Conservation (phyloP, 2,888 invertebrate species). For the Augochlorella aurata region DNA sequence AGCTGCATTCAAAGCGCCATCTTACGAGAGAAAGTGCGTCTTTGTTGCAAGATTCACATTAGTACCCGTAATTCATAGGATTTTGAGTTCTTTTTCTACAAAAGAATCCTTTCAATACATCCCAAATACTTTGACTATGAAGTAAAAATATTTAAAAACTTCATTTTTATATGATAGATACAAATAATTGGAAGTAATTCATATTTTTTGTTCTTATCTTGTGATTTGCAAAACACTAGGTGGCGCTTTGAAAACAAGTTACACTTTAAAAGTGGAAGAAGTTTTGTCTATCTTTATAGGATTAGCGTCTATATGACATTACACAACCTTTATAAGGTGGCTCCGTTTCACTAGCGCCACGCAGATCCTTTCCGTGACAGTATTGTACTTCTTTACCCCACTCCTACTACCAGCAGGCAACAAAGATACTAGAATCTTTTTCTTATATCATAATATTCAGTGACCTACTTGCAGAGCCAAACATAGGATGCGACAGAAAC, state of each 20-base stretch:
- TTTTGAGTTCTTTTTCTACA: neutral
- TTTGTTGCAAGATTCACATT: neutral
- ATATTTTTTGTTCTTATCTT: neutral
- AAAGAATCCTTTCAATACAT: neutral
- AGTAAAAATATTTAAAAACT: neutral
- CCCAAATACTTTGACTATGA: neutral
- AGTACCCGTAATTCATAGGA: neutral
- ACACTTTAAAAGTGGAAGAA: neutral
- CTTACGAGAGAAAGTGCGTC: neutral
- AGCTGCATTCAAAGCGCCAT: neutral
- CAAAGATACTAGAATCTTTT: neutral
- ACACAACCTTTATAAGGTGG: neutral
- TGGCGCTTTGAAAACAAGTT: neutral
- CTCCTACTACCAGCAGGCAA: neutral
- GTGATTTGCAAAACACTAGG: neutral
- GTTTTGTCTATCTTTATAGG: neutral
- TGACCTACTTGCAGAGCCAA: neutral
- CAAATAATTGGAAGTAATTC: neutral
- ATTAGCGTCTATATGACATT: neutral
- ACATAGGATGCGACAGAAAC: neutral
- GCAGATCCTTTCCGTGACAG: neutral
- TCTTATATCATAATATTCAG: neutral
- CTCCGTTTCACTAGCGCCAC: constrained; percentile 1
- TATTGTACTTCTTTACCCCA: neutral
- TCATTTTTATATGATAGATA: neutral